These are phyloP conservation scores for Mobula birostris DNA, from an alignment of 2,113 vertebrate genomes.

Conservation along the genomic window DNA sequence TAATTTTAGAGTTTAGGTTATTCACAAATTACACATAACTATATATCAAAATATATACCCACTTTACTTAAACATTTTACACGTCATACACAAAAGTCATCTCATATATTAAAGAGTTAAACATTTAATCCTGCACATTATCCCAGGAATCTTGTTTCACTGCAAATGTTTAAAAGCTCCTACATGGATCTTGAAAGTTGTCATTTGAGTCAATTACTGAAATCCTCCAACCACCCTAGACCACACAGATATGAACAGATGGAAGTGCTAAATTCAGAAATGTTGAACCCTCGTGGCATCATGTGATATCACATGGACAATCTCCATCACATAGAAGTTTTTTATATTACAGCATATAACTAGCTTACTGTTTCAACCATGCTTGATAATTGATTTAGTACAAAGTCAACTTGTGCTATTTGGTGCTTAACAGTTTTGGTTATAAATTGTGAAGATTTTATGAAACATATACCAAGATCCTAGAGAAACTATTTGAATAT, in stretches of 20 bases:
- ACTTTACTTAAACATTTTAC: neutral
- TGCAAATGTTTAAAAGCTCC: neutral
- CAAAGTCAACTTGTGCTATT: neutral
- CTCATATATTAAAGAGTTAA: neutral
- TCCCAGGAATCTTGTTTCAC: neutral
- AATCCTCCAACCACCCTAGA: neutral
- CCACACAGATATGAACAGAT: neutral
- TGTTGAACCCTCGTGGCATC: neutral
- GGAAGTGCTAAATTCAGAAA: neutral
- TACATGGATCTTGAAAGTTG: neutral
- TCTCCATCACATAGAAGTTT: neutral
- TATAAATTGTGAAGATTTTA: neutral
- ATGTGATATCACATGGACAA: conserved; percentile 32
- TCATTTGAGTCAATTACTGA: conserved; percentile 13
- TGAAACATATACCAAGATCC: neutral
- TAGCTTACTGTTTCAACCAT: neutral
- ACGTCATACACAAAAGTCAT: neutral
- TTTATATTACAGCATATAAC: neutral
- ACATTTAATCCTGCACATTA: neutral
- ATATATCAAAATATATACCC: neutral
- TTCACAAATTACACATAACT: neutral
- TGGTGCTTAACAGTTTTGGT: neutral
- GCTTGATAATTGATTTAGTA: conserved; percentile 23
- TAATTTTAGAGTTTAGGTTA: neutral
- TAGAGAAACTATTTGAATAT: neutral